phyloP scores from a whole-genome alignment of 2,888 invertebrate species.

The Anarsia innoxiella region DNA sequence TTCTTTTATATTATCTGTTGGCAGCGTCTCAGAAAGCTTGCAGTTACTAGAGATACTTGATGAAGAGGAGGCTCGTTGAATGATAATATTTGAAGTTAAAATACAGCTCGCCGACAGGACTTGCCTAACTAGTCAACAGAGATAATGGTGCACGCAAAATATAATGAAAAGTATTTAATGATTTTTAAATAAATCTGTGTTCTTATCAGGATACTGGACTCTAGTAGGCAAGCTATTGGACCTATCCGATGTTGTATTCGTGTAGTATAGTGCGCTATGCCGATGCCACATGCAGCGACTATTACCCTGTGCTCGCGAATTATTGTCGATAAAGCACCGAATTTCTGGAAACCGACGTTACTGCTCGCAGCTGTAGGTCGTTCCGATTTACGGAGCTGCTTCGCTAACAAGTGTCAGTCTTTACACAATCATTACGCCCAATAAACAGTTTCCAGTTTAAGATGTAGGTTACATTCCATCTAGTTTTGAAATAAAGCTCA shows the following conservation, averaged over 20 bases:
- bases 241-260: no score
- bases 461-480: constrained; percentile 5
- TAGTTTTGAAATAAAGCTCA: constrained; percentile 5
- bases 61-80: constrained; percentile 38
- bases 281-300: constrained; percentile 40
- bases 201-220: background rate
- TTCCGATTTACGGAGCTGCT: constrained; percentile 25
- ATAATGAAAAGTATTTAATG: background rate
- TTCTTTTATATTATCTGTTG: constrained; percentile 54
- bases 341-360: constrained; percentile 51
- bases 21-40: constrained; percentile 47
- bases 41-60: constrained; percentile 54
- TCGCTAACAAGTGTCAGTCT: constrained; percentile 5
- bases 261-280: no score
- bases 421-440: constrained; percentile 7
- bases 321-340: constrained; percentile 52
- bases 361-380: constrained; percentile 47
- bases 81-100: background rate
- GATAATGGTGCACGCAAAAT: background rate
- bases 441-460: constrained; percentile 15
- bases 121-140: no score
- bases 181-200: background rate
- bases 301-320: constrained; percentile 52
- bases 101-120: no score
- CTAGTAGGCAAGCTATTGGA: no score